Conservation (phyloP, 2,888 invertebrate genomes). For the Andrena minutula region DNA sequence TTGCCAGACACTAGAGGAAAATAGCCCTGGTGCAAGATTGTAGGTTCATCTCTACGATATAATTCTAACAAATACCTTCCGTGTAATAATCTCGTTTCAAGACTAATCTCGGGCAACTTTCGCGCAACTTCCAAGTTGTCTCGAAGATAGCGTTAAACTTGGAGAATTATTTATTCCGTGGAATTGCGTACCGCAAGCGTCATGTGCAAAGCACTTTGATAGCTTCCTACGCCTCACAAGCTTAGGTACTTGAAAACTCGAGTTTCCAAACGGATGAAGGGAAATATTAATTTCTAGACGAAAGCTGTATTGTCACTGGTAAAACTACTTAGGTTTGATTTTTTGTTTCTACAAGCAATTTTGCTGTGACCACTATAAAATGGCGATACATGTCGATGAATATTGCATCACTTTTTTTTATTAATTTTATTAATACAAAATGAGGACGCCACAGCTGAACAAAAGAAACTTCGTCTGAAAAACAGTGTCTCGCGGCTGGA, state of each 20-base stretch:
- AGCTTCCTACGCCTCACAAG: background rate
- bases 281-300: background rate
- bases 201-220: conserved; percentile 39
- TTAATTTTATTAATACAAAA: too few relatives aligned
- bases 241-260: conserved; percentile 35
- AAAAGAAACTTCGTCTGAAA: too few relatives aligned
- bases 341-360: too few relatives aligned
- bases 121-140: conserved; percentile 21
- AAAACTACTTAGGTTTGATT: background rate
- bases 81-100: conserved; percentile 41
- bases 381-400: too few relatives aligned
- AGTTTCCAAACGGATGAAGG: conserved; percentile 12
- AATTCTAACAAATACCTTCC: conserved; percentile 14
- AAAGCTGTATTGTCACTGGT: background rate
- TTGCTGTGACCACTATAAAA: too few relatives aligned
- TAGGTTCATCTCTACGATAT: background rate
- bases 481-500: too few relatives aligned
- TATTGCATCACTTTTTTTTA: too few relatives aligned
- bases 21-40: too few relatives aligned
- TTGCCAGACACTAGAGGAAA: background rate
- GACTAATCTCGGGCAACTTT: conserved; percentile 42
- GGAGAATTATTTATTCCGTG: conserved; percentile 40
- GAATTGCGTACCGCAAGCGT: conserved; percentile 7
- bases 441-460: too few relatives aligned
- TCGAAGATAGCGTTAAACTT: conserved; percentile 36